Evolutionary conservation across 2,888 invertebrate genomes (phyloP).

Genomic region (Mesochorus sp.): DNA sequence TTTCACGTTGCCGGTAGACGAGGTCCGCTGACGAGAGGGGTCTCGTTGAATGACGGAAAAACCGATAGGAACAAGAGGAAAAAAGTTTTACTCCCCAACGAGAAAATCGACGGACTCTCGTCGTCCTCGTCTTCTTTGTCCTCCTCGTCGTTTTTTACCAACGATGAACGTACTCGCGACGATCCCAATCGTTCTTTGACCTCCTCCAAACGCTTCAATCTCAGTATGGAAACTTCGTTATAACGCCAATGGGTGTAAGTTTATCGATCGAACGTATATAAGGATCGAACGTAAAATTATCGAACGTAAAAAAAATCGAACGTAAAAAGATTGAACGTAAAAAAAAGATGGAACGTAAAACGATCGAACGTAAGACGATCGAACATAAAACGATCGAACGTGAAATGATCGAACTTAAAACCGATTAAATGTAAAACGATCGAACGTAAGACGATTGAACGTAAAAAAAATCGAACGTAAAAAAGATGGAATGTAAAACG

Average conservation of each 20-base stretch:
- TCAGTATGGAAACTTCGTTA: conserved; percentile 83
- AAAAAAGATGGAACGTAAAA: too few relatives aligned
- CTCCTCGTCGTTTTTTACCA: conserved; percentile 14
- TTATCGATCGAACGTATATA: neutral
- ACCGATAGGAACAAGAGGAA: conserved; percentile 66
- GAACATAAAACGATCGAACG: neutral
- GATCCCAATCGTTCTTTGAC: neutral
- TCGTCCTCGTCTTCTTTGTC: too few relatives aligned
- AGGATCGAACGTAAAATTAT: conserved; percentile 3
- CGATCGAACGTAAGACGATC: too few relatives aligned
- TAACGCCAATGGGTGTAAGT: conserved; percentile 69
- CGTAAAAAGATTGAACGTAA: neutral
- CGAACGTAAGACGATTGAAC: neutral
- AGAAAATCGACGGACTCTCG: conserved; percentile 35
- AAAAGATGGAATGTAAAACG: too few relatives aligned
- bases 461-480: neutral
- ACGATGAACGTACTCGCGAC: conserved; percentile 14
- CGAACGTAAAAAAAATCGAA: neutral
- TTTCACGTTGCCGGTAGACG: too few relatives aligned
- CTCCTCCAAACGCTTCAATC: conserved; percentile 70
- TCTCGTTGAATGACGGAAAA: conserved; percentile 76
- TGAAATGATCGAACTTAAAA: too few relatives aligned
- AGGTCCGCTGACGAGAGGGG: conserved; percentile 35
- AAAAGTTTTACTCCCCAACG: conserved; percentile 44
- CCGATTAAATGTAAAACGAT: too few relatives aligned